phyloP scores from a whole-genome alignment of 2,888 invertebrate species.

The Acanthosoma haemorrhoidale region DNA sequence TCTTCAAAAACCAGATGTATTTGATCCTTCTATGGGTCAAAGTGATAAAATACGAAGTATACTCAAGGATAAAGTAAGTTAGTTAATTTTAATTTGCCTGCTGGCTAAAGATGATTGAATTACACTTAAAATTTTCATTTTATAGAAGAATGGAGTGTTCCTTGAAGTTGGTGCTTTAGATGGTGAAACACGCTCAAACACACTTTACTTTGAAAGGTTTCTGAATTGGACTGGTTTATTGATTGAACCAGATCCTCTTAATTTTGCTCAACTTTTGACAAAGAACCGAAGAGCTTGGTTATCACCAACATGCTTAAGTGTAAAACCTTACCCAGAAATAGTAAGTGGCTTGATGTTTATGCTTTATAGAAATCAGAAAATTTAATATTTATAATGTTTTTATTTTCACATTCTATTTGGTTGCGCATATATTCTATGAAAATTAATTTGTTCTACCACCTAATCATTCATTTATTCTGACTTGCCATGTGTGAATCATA shows the following conservation, averaged over 20 bases:
- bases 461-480: too few species aligned
- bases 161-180: constrained; percentile 54
- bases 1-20: constrained; percentile 41
- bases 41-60: constrained; percentile 45
- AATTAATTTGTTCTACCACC: too few species aligned
- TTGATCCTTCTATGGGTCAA: constrained; percentile 44
- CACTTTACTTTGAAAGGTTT: constrained; percentile 50
- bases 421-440: too few species aligned
- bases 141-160: constrained; percentile 51
- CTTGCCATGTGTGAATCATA: too few species aligned
- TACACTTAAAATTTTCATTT: constrained; percentile 19
- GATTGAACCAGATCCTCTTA: constrained; percentile 52
- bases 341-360: too few species aligned
- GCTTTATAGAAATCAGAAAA: too few species aligned
- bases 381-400: background rate
- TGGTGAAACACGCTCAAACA: constrained; percentile 53
- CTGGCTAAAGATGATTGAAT: background rate
- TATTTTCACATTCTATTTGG: too few species aligned
- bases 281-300: constrained; percentile 50
- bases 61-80: constrained; percentile 46
- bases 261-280: constrained; percentile 47
- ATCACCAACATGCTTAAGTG: constrained; percentile 50
- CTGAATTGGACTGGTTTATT: constrained; percentile 51
- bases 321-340: constrained; percentile 46
- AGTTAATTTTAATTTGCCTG: background rate